Evolutionary conservation across 2,797 vertebrate species (phyloP).

Genomic region (Sarcophilus harrisii): DNA sequence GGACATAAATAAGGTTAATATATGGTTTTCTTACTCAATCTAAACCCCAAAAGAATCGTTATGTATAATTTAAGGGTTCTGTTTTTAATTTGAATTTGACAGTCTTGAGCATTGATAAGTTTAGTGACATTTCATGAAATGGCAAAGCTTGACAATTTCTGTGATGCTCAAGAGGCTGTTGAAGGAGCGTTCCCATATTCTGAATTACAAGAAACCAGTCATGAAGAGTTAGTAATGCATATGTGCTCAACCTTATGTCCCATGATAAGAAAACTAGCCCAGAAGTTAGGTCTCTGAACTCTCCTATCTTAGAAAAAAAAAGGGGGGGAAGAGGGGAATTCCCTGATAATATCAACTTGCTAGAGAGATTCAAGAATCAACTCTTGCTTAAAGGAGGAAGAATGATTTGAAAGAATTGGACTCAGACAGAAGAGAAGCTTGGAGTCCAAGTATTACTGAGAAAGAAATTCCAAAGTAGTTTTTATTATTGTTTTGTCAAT

Average conservation of each 20-base stretch:
- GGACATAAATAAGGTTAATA: neutral
- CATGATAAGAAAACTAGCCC: neutral
- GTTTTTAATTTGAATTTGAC: neutral
- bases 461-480: no score
- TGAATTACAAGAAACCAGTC: neutral
- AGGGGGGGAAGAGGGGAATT: neutral
- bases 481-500: no score
- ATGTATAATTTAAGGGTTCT: neutral
- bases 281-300: neutral
- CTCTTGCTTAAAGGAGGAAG: no score
- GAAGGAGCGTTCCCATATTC: neutral
- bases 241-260: neutral
- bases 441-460: no score
- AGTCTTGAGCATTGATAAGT: neutral
- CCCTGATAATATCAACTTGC: neutral
- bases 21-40: neutral
- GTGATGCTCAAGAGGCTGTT: neutral
- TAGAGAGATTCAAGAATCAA: no score
- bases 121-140: neutral
- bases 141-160: neutral
- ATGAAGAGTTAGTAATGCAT: neutral
- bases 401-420: no score
- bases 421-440: no score
- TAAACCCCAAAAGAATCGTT: neutral
- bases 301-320: neutral